Conservation (phyloP, 1,140 invertebrate genomes). For the Popillia japonica region DNA sequence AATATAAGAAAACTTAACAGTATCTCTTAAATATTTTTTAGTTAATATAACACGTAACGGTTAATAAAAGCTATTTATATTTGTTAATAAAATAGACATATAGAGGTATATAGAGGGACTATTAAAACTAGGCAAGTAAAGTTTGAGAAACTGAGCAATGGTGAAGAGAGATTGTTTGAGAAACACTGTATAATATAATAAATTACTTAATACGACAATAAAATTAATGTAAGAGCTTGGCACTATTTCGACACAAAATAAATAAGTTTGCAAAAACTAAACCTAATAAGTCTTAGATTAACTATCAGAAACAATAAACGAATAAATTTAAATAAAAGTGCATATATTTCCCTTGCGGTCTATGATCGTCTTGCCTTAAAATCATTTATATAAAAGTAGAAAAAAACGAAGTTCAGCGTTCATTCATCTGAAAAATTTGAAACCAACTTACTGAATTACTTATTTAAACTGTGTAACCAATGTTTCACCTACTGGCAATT, state of each 20-base stretch:
- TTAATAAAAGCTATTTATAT: neutral
- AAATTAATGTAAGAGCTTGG: constrained; percentile 2
- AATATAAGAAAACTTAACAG: constrained; percentile 2
- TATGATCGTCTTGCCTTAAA: neutral
- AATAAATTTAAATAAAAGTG: neutral
- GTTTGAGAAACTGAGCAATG: neutral
- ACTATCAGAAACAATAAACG: neutral
- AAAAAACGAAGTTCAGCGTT: constrained; percentile 2
- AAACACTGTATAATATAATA: neutral
- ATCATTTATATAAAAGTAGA: constrained; percentile 15
- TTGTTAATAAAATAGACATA: neutral
- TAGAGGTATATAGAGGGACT: too few species aligned
- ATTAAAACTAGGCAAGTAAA: neutral
- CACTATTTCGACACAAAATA: constrained; percentile 2
- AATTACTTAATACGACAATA: neutral
- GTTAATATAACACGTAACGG: neutral
- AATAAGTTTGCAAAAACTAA: neutral
- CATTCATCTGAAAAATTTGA: constrained; percentile 17
- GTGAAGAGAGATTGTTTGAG: neutral
- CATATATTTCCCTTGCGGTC: neutral
- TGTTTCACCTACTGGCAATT: neutral
- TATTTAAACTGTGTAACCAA: constrained; percentile 3
- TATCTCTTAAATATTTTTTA: neutral
- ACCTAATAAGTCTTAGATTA: constrained; percentile 12
- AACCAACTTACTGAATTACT: neutral